phyloP scores from a whole-genome alignment of 2,113 vertebrate genomes.

The Ptychochromis oligacanthus region DNA sequence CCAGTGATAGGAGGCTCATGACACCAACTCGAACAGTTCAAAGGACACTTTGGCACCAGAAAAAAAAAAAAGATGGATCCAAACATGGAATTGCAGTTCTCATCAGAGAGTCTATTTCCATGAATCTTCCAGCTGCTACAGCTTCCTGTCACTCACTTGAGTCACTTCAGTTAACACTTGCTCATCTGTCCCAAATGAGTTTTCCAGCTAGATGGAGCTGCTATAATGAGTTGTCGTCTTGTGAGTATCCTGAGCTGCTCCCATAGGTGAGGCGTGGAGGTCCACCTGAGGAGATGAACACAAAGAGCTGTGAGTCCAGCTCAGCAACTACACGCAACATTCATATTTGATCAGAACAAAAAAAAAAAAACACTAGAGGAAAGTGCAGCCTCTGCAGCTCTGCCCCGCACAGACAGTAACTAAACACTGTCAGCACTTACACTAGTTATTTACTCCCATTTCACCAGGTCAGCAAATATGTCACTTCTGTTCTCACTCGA shows the following conservation, averaged over 20 bases:
- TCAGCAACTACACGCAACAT: conserved; percentile 15
- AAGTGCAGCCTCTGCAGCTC: conserved; percentile 44
- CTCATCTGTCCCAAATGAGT: background rate
- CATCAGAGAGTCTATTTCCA: conserved; percentile 51
- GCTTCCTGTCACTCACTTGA: conserved; percentile 22
- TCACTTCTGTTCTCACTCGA: conserved; percentile 6
- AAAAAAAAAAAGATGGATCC: background rate
- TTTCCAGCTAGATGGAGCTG: conserved; percentile 17
- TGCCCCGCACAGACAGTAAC: background rate
- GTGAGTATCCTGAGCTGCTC: conserved; percentile 41
- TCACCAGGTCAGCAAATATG: conserved; percentile 53
- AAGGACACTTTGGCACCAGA: conserved; percentile 28
- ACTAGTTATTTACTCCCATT: conserved; percentile 43
- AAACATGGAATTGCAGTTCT: conserved; percentile 42
- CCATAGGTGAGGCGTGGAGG: conserved; percentile 42
- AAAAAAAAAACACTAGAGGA: background rate
- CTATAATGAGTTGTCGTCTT: conserved; percentile 68
- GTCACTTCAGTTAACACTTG: conserved; percentile 15
- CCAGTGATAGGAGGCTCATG: background rate
- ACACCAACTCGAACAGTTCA: conserved; percentile 19
- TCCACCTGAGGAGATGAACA: conserved; percentile 60
- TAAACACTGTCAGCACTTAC: conserved; percentile 48
- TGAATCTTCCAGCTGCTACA: conserved; percentile 28
- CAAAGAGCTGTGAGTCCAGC: conserved; percentile 15
- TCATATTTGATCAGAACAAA: conserved; percentile 29